phyloP scores from a whole-genome alignment of 2,113 vertebrate species.

The Phaetusa simplex region DNA sequence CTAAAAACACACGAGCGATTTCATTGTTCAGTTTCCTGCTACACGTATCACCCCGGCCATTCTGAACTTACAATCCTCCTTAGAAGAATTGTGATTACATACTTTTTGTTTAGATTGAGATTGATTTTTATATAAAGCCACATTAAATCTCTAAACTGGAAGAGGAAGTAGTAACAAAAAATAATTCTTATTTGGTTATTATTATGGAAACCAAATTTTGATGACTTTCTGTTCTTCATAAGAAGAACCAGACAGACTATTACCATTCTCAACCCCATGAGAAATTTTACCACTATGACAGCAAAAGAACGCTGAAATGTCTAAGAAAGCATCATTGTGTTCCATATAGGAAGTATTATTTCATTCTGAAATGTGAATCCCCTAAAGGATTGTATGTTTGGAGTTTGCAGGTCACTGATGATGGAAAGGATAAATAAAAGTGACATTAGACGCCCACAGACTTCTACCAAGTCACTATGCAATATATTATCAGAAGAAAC shows the following conservation, averaged over 20 bases:
- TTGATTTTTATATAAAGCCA: background rate
- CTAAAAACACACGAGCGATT: background rate
- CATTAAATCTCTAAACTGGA: background rate
- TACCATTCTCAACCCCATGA: background rate
- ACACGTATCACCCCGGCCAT: background rate
- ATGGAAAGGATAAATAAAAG: slow-evolving; percentile 21
- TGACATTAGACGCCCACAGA: background rate
- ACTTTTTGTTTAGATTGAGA: background rate
- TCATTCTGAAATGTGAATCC: background rate
- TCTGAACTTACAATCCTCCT: background rate
- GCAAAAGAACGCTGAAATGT: background rate
- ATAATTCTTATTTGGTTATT: background rate
- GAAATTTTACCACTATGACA: background rate
- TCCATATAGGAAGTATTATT: background rate
- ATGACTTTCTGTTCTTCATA: background rate
- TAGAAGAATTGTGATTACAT: background rate
- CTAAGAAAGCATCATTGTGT: background rate
- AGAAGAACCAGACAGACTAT: background rate
- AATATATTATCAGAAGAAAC: background rate
- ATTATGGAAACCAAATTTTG: background rate
- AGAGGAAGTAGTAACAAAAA: background rate
- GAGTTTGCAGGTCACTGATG: slow-evolving; percentile 21
- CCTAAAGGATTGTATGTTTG: background rate
- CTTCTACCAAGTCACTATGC: background rate
- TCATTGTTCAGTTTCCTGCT: background rate